Conservation (phyloP, 37 sponge, comb jelly and placozoan species). For the Lycopodina hypogea region DNA sequence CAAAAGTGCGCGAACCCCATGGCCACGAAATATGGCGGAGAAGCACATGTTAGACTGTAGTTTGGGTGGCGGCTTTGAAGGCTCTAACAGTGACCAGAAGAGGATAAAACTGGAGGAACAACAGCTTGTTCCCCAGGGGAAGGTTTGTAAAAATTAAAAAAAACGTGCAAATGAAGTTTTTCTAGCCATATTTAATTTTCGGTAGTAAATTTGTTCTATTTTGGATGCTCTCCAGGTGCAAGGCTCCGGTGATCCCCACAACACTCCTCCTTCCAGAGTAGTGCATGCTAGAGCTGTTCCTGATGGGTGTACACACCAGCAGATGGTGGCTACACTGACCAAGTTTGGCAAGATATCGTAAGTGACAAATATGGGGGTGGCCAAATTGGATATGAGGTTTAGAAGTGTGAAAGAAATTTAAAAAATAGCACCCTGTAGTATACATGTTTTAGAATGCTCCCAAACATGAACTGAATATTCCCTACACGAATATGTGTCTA, state of each 20-base stretch:
- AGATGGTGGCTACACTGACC: conserved; percentile 53
- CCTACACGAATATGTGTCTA: too few species aligned
- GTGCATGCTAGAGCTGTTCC: conserved; percentile 88
- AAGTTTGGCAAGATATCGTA: conserved; percentile 83
- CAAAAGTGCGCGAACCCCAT: not conserved
- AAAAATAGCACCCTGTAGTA: too few species aligned
- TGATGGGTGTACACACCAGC: conserved; percentile 83
- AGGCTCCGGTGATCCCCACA: conserved; percentile 72
- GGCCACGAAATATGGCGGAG: conserved; percentile 71
- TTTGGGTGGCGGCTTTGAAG: conserved; percentile 17
- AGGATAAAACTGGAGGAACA: conserved; percentile 78
- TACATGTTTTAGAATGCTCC: too few species aligned
- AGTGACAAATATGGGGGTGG: conserved; percentile 2
- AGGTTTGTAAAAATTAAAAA: not conserved
- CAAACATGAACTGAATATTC: too few species aligned
- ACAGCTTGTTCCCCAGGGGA: conserved; percentile 18
- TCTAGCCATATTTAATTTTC: too few species aligned
- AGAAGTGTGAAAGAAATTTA: too few species aligned
- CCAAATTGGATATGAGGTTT: not conserved
- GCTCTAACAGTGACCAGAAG: conserved; percentile 51
- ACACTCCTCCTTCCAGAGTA: conserved; percentile 82
- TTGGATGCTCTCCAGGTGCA: conserved; percentile 14
- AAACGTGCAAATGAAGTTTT: not conserved
- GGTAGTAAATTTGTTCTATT: not conserved
- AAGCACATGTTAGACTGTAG: conserved; percentile 69